These are phyloP conservation scores for Vespertilio murinus DNA, from an alignment of 2,797 vertebrate genomes.

Conservation along the genomic window DNA sequence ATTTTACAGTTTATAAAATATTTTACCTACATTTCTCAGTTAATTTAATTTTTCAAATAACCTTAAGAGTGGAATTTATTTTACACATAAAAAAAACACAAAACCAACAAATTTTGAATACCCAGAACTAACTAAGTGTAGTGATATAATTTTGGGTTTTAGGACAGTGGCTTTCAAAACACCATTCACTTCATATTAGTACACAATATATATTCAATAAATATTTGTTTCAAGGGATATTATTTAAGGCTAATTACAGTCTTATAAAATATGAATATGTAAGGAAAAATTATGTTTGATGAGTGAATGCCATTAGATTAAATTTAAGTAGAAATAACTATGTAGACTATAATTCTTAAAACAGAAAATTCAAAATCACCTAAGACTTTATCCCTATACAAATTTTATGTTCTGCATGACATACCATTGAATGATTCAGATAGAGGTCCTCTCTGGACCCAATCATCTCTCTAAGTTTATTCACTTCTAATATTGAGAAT, in stretches of 20 bases:
- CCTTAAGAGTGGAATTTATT: neutral
- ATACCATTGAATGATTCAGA: neutral
- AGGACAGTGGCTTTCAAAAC: neutral
- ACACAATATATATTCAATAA: neutral
- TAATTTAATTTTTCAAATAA: neutral
- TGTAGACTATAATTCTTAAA: neutral
- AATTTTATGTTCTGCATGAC: neutral
- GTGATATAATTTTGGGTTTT: neutral
- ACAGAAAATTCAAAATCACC: neutral
- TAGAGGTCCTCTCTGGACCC: neutral
- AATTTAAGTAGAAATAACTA: neutral
- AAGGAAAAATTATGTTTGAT: neutral
- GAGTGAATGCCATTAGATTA: neutral
- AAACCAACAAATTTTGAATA: neutral
- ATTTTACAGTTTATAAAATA: slow-evolving; percentile 21
- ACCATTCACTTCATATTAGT: neutral
- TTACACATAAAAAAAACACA: neutral
- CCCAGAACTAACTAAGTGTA: neutral
- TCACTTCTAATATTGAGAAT: neutral
- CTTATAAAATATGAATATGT: neutral
- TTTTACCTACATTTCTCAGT: neutral
- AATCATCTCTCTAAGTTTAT: neutral
- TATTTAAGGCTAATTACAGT: neutral
- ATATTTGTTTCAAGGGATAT: neutral
- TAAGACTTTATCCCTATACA: neutral